Evolutionary conservation across 30 jellyfish, hydroid and myxozoan species (phyloP), one percentile per base, ranked within the genome.

Genomic region (Hydractinia echinata): DNA sequence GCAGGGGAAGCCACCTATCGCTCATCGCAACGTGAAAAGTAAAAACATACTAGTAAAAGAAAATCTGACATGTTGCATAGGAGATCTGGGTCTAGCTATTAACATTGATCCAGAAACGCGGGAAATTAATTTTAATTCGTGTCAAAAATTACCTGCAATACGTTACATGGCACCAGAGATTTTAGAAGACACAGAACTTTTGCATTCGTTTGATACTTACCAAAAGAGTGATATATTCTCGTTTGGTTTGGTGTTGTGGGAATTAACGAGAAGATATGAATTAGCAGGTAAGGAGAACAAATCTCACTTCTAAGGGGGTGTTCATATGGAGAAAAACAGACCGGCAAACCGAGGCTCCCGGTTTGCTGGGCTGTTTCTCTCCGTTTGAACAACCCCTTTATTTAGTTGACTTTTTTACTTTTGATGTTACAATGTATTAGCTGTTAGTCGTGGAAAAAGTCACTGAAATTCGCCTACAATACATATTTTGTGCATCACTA

Each of bases 161-260:
- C 69, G 96, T 54, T 94, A 94, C 66, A 94, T 94, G 83, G 95
- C 99, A 10, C 99, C 99, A 7, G 99, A 94, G 67, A 81, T 94
- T n/a, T 67, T 94, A 18, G 96, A 88, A 51, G 90, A 78, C 61
- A 54, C 50, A 19, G 16, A 61, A 15, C 21, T n/a, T 11, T 54
- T 58, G n/a, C 53, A 77, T 7, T 10, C 96, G 55, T 84, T 94
- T 60, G 96, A 79, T 55, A 84, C 96, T 2, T 87, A 81, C 73
- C 86, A 88, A 71, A 74, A 81, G 85, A 96, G 94, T 4, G 99
- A 94, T 54, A 94, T 94, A 96, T 94, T 84, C 60, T 88, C 99
- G 10, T 88, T 88, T 79, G 88, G 96, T 11, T 80, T 94, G 66
- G 96, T 88, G 8, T 51, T 88, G 81, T 94, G 99, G 99, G 97